phyloP scores from a whole-genome alignment of 2,797 vertebrate species.

The Centroberyx gerrardi region DNA sequence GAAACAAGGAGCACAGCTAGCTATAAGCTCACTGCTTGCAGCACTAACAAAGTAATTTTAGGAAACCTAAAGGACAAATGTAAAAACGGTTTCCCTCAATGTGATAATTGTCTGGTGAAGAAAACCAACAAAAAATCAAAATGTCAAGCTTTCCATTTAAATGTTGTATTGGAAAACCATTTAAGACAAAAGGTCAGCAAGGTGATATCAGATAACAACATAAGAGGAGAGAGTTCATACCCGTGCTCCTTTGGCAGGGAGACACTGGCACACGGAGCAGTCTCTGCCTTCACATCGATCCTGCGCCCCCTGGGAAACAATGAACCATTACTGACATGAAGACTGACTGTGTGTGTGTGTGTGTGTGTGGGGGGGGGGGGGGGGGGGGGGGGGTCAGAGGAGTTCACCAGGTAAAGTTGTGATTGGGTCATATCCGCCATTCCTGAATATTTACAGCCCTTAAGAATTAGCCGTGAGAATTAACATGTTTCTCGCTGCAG shows the following conservation, averaged over 20 bases:
- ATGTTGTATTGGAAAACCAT: too few relatives aligned
- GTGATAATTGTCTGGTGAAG: too few relatives aligned
- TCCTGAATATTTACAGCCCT: slow-evolving; percentile 6
- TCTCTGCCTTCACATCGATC: slow-evolving; percentile 75
- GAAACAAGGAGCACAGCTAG: too few relatives aligned
- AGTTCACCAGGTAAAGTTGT: not conserved
- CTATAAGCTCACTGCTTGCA: too few relatives aligned
- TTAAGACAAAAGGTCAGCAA: too few relatives aligned
- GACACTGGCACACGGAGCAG: slow-evolving; percentile 78
- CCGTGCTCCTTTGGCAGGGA: slow-evolving; percentile 77
- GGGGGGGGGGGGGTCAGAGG: not conserved
- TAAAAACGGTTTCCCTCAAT: too few relatives aligned
- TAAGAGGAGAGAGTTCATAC: slow-evolving; percentile 53
- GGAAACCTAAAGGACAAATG: too few relatives aligned
- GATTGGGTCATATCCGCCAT: not conserved
- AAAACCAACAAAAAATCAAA: too few relatives aligned
- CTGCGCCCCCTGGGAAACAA: not conserved
- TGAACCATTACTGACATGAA: not conserved
- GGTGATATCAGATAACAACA: not conserved
- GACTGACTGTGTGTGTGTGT: not conserved
- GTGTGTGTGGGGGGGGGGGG: not conserved
- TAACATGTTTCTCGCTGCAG: slow-evolving; percentile 1
- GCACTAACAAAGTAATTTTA: too few relatives aligned
- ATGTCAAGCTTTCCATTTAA: too few relatives aligned
- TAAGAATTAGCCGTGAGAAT: slow-evolving; percentile 32